Conservation (phyloP, 35 echinoderm and acorn worm species). For the Heliocidaris tuberculata region DNA sequence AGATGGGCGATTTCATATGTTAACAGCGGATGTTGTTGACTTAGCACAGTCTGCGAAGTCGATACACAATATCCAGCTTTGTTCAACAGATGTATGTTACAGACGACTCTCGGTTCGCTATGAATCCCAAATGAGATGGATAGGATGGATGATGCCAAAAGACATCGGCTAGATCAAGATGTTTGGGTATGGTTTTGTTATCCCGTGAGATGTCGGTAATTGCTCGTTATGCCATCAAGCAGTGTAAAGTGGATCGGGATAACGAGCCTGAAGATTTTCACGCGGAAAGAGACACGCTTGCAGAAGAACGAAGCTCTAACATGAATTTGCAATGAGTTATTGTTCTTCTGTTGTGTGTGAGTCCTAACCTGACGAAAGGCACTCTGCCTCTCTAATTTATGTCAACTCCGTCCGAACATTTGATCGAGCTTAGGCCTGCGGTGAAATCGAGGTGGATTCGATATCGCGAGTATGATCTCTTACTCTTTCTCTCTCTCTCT, state of each 20-base stretch:
- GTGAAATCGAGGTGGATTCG: background rate
- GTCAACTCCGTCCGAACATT: background rate
- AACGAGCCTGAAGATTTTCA: background rate
- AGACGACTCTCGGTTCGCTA: background rate
- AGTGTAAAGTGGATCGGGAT: background rate
- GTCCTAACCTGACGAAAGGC: background rate
- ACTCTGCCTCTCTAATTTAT: background rate
- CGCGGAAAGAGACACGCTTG: background rate
- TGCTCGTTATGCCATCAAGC: background rate
- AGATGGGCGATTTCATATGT: background rate
- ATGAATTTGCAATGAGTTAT: conserved; percentile 13
- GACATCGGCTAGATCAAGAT: background rate
- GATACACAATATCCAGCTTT: background rate
- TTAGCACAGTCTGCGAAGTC: background rate
- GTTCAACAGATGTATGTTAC: background rate
- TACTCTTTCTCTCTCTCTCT: background rate
- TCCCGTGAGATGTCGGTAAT: background rate
- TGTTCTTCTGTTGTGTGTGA: background rate
- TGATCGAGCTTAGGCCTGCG: background rate
- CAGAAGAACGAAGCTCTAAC: conserved; percentile 8
- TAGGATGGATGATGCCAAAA: background rate
- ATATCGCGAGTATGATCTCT: background rate
- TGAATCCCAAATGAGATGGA: conserved; percentile 1
- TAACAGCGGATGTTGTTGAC: background rate
- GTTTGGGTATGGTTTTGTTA: background rate